A percentile compares a stretch with the other conserved stretches of the same genome.
phyloP scores from a whole-genome alignment of 1,140 invertebrate genomes.

The Dendroctonus valens region DNA sequence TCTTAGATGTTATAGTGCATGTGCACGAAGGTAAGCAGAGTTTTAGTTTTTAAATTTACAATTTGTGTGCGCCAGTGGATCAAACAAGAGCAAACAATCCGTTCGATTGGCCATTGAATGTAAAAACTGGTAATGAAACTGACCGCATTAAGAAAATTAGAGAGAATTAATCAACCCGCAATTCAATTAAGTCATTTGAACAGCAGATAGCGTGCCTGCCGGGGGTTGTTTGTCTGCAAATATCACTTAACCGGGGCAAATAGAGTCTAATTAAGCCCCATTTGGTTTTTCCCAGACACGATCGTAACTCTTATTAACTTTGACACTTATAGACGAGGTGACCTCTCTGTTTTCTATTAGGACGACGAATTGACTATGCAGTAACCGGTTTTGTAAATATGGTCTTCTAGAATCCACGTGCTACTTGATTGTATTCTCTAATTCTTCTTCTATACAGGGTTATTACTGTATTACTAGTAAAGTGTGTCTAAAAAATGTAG shows the following conservation, averaged over 20 bases:
- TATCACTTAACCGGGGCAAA: constrained; percentile 11
- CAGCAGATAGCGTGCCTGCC: constrained; percentile 6
- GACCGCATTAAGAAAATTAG: constrained; percentile 16
- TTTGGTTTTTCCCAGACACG: constrained; percentile 13
- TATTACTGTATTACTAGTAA: too few relatives aligned
- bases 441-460: too few relatives aligned
- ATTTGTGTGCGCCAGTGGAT: too few relatives aligned
- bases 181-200: constrained; percentile 23
- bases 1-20: constrained; percentile 83
- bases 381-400: too few relatives aligned
- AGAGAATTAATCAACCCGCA: constrained; percentile 14
- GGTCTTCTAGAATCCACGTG: too few relatives aligned
- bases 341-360: constrained; percentile 5
- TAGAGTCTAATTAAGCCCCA: constrained; percentile 18
- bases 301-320: constrained; percentile 16
- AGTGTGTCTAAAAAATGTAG: too few relatives aligned
- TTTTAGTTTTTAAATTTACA: too few relatives aligned
- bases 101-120: not conserved
- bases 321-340: constrained; percentile 5
- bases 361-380: too few relatives aligned
- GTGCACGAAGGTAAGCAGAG: constrained; percentile 79
- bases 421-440: too few relatives aligned
- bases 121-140: not conserved
- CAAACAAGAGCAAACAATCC: too few relatives aligned
- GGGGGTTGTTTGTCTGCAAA: constrained; percentile 14